Percentiles rank a stretch among this genome's conserved stretches.
Conservation (phyloP, 2,113 vertebrate species). For the pig (Sus scrofa) region T2T-Sscrofa CM000824.6:36037501-36038000, state of each 20-base stretch:
- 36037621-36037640: constrained; percentile 27
- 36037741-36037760: constrained; percentile 41
- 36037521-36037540: constrained; percentile 27
- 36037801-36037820: background rate
- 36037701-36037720: constrained; percentile 60
- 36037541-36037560: constrained; percentile 53
- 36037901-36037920: background rate
- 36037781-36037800: background rate
- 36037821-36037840: background rate
- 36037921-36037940: background rate
- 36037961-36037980: background rate
- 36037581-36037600: constrained; percentile 72
- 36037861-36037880: background rate
- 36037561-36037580: constrained; percentile 53
- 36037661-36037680: constrained; percentile 49
- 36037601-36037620: constrained; percentile 67
- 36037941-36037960: background rate
- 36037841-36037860: background rate
- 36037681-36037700: constrained; percentile 66
- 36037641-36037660: constrained; percentile 66
- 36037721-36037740: constrained; percentile 60
- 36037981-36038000: background rate
- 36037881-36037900: background rate
- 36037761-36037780: constrained; percentile 53
- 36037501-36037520: constrained; percentile 60